Evolutionary conservation across 2,113 vertebrate species (phyloP), one percentile per base, ranked within the genome.

Genomic region (Ceyx margarethae): DNA sequence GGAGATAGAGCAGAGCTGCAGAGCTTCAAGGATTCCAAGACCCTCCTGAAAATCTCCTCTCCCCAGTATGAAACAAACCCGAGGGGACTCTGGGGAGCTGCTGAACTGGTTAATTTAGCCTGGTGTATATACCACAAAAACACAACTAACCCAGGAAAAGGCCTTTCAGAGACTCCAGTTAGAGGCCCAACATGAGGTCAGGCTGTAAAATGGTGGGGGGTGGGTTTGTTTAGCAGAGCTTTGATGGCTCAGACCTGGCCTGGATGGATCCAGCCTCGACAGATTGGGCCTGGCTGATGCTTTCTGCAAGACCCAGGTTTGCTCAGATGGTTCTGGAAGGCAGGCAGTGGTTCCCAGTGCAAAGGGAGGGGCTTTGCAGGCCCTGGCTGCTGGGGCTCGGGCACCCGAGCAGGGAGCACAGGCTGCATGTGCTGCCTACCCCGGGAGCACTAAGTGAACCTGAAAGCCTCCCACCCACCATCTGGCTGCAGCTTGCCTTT

Each of bases 401-500:
- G 48, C 23, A 1, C 22, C 4, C 1, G 8, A 73, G 82, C 28
- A 23, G 42, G 92, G 75, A 90, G 88, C 48, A 15, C 31, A 81
- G 82, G 76, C 93, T 13, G 87, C 82, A 5, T 35, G 80, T 60
- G 84, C 89, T 18, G 89, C 90, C 96, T 85, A 92, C 95, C 93
- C 96, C 85, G 14, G 95, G 94, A 95, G 57, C 53, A 7, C 54
- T 53, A 96, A 91, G 91, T 97, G 97, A 98, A 96, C 97, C 97
- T 37, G 95, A 97, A 97, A 97, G 94, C 81, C 96, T 95, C 95
- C 87, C 95, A 81, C 95, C 87, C 95, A 81, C 97, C 98, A 98
- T 98, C 97, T 98, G 97, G 97, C 96, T 60, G 46, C 66, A 94
- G 95, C 97, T 97, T 53, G 95, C 25, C 89, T 85, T 89, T 98